These are phyloP conservation scores for Coilia nasus DNA, from an alignment of 2,797 vertebrate species.

Conservation along the genomic window DNA sequence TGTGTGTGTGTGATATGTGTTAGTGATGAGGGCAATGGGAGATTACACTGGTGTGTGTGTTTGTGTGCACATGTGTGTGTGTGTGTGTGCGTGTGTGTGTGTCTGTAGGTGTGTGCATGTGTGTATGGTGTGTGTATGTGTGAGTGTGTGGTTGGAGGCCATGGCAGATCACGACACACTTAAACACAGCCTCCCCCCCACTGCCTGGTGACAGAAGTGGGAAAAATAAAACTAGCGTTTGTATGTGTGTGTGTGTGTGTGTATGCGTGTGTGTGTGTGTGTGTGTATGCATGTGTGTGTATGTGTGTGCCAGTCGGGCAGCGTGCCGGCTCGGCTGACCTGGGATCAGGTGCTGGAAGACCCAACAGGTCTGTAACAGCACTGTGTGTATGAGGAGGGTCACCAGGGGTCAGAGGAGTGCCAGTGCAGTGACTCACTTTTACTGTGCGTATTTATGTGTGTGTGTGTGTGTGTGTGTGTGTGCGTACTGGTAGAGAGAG, in stretches of 20 bases:
- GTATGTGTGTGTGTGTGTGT: too few species aligned
- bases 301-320: constrained; percentile 61
- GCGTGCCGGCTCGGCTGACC: constrained; percentile 43
- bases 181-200: neutral
- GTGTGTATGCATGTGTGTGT: too few species aligned
- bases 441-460: neutral
- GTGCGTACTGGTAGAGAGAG: neutral
- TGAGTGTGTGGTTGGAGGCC: neutral
- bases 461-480: neutral
- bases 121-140: too few species aligned
- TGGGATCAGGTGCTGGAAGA: constrained; percentile 25
- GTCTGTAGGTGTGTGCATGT: too few species aligned
- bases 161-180: neutral
- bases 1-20: too few species aligned
- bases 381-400: constrained; percentile 50
- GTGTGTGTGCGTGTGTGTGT: too few species aligned
- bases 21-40: too few species aligned
- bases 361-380: constrained; percentile 32
- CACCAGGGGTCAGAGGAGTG: neutral
- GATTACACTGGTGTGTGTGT: too few species aligned
- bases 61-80: too few species aligned
- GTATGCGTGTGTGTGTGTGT: too few species aligned
- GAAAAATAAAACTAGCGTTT: neutral
- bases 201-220: neutral
- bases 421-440: constrained; percentile 28